phyloP scores from a whole-genome alignment of 2,888 invertebrate species.

The Drosophila rellima region DNA sequence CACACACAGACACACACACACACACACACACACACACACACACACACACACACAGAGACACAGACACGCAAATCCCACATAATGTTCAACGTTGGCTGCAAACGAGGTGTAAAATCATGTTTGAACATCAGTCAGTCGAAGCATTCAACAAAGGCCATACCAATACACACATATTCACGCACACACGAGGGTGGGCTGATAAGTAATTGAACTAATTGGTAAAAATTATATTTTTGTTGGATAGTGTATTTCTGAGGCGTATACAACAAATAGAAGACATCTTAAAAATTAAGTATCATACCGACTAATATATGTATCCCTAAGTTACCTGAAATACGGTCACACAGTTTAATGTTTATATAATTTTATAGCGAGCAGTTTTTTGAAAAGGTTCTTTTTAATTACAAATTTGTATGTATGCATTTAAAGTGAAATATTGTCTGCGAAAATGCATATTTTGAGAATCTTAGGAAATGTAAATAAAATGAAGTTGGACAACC shows the following conservation, averaged over 20 bases:
- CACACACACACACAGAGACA: slow-evolving; percentile 4
- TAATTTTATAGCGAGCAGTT: no score
- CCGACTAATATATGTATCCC: no score
- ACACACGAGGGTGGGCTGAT: background rate
- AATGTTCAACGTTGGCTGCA: slow-evolving; percentile 37
- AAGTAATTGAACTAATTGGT: background rate
- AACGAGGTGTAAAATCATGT: slow-evolving; percentile 73
- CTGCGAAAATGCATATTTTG: no score
- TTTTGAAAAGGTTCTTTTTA: no score
- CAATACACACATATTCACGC: background rate
- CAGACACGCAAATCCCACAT: slow-evolving; percentile 38
- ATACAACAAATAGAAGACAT: no score
- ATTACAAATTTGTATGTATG: no score
- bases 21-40: background rate
- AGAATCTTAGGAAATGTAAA: no score
- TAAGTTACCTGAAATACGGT: no score
- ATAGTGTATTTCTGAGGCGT: background rate
- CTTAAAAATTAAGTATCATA: no score
- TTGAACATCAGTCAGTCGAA: slow-evolving; percentile 43
- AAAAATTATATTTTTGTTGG: background rate
- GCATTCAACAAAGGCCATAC: slow-evolving; percentile 31
- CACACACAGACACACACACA: no score
- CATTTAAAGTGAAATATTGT: no score
- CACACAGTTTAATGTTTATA: no score
- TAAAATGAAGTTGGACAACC: background rate